phyloP scores from a whole-genome alignment of 2,888 invertebrate species.

The Ferrisia virgata region DNA sequence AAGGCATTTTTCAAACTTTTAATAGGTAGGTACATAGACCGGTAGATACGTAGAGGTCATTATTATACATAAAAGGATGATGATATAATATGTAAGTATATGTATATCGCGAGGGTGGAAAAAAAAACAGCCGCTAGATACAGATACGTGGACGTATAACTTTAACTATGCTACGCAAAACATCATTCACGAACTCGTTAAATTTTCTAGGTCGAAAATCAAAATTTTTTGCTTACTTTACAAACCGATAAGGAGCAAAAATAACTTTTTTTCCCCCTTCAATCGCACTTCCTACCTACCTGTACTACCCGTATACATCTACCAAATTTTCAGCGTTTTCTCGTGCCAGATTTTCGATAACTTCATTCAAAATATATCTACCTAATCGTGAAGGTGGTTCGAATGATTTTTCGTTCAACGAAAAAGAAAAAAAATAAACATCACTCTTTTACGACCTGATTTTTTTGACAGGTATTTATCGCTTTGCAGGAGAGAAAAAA shows the following conservation, averaged over 20 bases:
- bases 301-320: too few relatives aligned
- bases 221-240: neutral
- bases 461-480: too few relatives aligned
- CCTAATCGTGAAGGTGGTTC: neutral
- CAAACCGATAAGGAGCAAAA: neutral
- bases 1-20: too few relatives aligned
- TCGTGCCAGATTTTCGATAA: neutral
- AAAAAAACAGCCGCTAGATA: neutral
- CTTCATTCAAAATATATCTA: neutral
- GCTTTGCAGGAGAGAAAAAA: too few relatives aligned
- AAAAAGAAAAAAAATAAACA: neutral
- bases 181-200: neutral
- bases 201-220: neutral
- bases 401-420: neutral
- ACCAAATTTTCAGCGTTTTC: neutral
- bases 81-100: too few relatives aligned
- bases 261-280: neutral
- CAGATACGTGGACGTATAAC: too few relatives aligned
- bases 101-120: too few relatives aligned
- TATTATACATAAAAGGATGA: too few relatives aligned
- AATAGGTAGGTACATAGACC: too few relatives aligned
- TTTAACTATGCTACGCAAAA: neutral
- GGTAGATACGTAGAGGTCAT: too few relatives aligned
- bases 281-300: too few relatives aligned
- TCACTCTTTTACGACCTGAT: too few relatives aligned